Evolutionary conservation across 2,888 invertebrate genomes (phyloP), one percentile per base, ranked within the genome.

Genomic region (Tolmerus cingulatus): DNA sequence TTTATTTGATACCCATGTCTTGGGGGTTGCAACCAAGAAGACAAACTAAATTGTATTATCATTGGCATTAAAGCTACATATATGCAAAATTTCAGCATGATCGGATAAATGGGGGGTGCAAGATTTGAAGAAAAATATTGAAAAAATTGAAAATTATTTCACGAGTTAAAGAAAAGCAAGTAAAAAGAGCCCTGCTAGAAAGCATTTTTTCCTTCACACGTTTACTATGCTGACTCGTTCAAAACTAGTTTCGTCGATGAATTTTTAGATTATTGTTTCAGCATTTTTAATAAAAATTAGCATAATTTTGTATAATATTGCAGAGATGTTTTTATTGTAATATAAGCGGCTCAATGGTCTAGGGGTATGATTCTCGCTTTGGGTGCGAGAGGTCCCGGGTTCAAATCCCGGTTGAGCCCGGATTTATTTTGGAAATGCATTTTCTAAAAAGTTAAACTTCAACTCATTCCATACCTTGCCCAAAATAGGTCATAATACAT

Each of bases 301-400:
- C 57, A 57, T 57, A 57, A 23, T 57, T 23, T 27, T 23, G 57
- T 57, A 57, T 57, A 57, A 57, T 57, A 23, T 57, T 23, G 27
- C 23, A 9, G 9, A 12, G 3, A n/a, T 5, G 19, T 27, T 23
- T 23, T 57, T 57, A 57, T 1, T 23, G 57, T 2, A 7, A 23
- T 27, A 2, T 8, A 76, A 43, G 43, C 27, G 94, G 94, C 94
- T 94, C 94, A 94, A 94, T 94, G 94, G 94, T 94, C 94, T 94
- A 94, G 94, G 94, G 94, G 94, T 94, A 94, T 94, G 94, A 94
- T 94, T 94, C 93, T 94, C 94, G 94, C 94, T 94, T 94, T 93
- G 94, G 94, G 94, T 94, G 94, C 94, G 94, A 94, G 94, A 94
- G 94, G 94, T 94, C 94, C 94, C 94, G 94, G 94, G 94, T 94